Evolutionary conservation across 2,113 vertebrate species (phyloP).

Genomic region (Cygnus buccinator): DNA sequence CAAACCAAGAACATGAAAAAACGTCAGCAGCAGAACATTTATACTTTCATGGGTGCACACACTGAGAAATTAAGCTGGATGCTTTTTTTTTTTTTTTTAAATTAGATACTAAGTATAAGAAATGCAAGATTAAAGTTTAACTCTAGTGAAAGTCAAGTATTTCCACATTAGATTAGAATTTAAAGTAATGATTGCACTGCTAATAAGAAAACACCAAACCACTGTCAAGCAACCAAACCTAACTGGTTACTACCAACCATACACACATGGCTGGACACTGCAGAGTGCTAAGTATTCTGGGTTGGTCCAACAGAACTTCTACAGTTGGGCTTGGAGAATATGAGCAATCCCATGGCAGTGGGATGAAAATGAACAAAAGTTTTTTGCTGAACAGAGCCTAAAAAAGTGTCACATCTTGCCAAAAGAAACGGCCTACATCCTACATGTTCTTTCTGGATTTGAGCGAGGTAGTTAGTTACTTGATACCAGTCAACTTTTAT

Average conservation of each 20-base stretch:
- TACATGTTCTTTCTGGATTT: background rate
- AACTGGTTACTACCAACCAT: background rate
- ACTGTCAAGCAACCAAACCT: background rate
- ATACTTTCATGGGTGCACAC: fast-evolving
- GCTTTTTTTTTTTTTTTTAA: background rate
- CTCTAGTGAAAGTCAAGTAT: background rate
- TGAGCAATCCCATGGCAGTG: background rate
- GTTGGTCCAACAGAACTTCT: background rate
- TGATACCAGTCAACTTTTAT: background rate
- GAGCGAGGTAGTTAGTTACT: background rate
- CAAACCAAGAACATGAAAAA: background rate
- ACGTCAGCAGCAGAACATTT: background rate
- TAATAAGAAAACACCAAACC: background rate
- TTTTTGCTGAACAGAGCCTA: background rate
- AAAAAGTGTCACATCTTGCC: background rate
- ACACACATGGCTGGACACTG: background rate
- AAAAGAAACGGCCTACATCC: background rate
- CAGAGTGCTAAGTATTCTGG: background rate
- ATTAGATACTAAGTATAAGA: background rate
- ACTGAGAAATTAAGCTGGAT: background rate
- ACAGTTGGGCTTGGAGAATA: background rate
- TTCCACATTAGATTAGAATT: background rate
- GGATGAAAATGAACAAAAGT: background rate
- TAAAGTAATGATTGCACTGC: background rate
- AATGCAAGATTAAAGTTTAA: background rate